A percentile compares a stretch with the other conserved stretches of the same genome.
These are phyloP conservation scores for Pelobates cultripes DNA, from an alignment of 2,797 vertebrate species.

Conservation along the genomic window DNA sequence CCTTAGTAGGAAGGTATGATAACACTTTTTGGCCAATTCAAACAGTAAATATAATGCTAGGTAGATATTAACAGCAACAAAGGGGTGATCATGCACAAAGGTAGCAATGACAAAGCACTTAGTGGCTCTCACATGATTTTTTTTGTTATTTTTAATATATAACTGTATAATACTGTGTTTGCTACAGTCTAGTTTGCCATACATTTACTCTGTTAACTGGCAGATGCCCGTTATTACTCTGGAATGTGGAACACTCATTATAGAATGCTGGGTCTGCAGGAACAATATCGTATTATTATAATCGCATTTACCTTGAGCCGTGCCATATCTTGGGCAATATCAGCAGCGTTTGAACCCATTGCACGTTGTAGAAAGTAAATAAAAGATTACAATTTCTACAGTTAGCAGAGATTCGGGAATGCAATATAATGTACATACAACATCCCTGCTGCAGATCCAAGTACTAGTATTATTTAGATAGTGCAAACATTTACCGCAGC, in stretches of 20 bases:
- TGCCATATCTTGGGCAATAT: too few species aligned
- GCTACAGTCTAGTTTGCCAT: neutral
- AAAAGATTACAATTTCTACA: too few species aligned
- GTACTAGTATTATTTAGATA: too few species aligned
- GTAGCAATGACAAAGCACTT: neutral
- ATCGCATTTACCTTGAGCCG: too few species aligned
- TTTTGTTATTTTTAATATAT: slow-evolving; percentile 2
- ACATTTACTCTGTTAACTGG: neutral
- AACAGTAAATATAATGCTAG: neutral
- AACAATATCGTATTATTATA: too few species aligned
- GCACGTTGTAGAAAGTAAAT: too few species aligned
- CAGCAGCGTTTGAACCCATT: too few species aligned
- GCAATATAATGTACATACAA: too few species aligned
- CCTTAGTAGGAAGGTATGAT: neutral
- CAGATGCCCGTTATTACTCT: neutral
- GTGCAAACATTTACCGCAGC: too few species aligned
- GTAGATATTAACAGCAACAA: neutral
- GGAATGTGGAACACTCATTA: neutral
- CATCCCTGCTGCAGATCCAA: too few species aligned
- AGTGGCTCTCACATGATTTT: neutral
- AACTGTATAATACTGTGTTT: neutral
- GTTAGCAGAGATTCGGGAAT: too few species aligned
- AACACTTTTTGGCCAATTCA: neutral
- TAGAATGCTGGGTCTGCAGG: too few species aligned
- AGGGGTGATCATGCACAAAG: neutral